These are phyloP conservation scores for Arnoldichthys spilopterus DNA, from an alignment of 2,797 vertebrate genomes.

Conservation along the genomic window DNA sequence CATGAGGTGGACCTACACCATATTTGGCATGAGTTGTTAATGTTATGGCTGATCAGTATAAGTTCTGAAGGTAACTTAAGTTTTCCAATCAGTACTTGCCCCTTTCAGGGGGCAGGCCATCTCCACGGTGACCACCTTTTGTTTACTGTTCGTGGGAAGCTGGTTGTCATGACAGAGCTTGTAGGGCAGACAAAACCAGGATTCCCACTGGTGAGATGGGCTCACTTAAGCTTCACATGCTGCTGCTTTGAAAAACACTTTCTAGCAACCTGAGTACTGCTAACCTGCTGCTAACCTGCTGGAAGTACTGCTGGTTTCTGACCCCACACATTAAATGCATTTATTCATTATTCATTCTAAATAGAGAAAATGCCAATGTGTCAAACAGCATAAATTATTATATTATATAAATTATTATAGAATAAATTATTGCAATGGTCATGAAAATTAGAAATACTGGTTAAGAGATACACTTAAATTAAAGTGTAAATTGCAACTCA, in stretches of 20 bases:
- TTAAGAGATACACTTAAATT: too few species aligned
- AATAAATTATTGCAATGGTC: too few species aligned
- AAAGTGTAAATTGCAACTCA: too few species aligned
- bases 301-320: not conserved
- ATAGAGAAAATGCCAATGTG: too few species aligned
- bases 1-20: too few species aligned
- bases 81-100: constrained; percentile 19
- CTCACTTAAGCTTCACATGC: not conserved
- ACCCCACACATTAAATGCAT: not conserved
- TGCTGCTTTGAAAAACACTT: not conserved
- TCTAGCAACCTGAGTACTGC: not conserved
- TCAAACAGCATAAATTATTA: too few species aligned
- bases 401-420: too few species aligned
- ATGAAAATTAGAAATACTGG: too few species aligned
- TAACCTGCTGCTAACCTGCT: not conserved
- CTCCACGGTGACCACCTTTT: constrained; percentile 26
- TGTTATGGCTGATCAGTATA: too few species aligned
- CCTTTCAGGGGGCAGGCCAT: constrained; percentile 17
- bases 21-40: too few species aligned
- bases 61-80: not conserved
- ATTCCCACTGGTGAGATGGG: constrained; percentile 25
- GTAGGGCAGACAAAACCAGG: constrained; percentile 16
- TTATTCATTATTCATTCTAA: too few species aligned
- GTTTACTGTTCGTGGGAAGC: constrained; percentile 21
- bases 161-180: constrained; percentile 14